Evolutionary conservation across 92 coral and sea anemone genomes (phyloP).

Genomic region (Desmophyllum pertusum): DNA sequence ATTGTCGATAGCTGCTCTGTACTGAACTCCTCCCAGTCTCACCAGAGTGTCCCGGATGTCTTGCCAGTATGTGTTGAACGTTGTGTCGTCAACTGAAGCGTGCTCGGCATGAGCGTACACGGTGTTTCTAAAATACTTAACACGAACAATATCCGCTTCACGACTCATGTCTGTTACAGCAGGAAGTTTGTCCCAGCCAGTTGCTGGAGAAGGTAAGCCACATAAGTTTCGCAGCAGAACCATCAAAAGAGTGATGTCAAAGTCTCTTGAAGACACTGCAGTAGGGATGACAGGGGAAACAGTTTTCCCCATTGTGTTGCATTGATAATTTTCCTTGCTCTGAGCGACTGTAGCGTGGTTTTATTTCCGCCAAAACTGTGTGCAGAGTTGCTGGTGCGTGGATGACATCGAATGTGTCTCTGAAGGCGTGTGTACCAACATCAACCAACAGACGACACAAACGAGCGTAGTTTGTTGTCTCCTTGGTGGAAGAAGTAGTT

Average conservation of each 20-base stretch:
- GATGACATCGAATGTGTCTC: not conserved
- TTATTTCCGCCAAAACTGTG: slow-evolving; percentile 5
- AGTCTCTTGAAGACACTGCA: slow-evolving; percentile 8
- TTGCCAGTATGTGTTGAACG: slow-evolving; percentile 39
- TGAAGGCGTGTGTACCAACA: not conserved
- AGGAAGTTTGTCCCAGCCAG: slow-evolving; percentile 57
- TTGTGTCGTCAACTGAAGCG: slow-evolving; percentile 40
- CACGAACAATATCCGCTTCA: slow-evolving; percentile 52
- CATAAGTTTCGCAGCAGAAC: slow-evolving; percentile 3
- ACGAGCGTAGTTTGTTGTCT: slow-evolving; percentile 5
- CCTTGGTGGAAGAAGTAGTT: not conserved
- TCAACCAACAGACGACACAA: slow-evolving; percentile 16
- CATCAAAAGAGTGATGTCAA: slow-evolving; percentile 13
- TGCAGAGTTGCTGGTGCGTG: slow-evolving; percentile 2
- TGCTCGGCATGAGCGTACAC: slow-evolving; percentile 35
- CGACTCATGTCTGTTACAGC: slow-evolving; percentile 30
- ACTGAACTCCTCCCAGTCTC: slow-evolving; percentile 28
- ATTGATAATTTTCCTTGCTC: slow-evolving; percentile 7
- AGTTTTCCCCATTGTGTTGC: slow-evolving; percentile 28
- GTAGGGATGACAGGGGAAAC: slow-evolving; percentile 6
- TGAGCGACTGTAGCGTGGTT: not conserved
- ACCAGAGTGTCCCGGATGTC: slow-evolving; percentile 48
- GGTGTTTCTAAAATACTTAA: slow-evolving; percentile 44
- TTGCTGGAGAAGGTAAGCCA: slow-evolving; percentile 27
- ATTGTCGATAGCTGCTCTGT: not conserved